Conservation (phyloP, 2,888 invertebrate species). For the Glomeris marginata region DNA sequence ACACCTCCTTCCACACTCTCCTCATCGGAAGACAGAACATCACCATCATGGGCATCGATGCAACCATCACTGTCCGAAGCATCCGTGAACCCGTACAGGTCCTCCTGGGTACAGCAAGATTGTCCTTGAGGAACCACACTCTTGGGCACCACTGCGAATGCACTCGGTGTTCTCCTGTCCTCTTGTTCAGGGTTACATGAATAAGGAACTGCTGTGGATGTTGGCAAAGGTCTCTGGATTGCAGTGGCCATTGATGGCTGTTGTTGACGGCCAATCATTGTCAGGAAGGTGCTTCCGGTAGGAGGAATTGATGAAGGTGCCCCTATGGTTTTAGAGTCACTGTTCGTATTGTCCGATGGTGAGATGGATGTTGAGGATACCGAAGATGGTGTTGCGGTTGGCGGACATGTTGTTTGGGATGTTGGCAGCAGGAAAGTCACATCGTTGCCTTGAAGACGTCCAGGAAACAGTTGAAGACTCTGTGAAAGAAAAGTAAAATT, state of each 20-base stretch:
- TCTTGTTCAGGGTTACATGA: too few relatives aligned
- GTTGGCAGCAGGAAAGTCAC: conserved; percentile 26
- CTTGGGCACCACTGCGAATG: conserved; percentile 3
- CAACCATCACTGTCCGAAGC: too few relatives aligned
- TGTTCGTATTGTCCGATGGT: background rate
- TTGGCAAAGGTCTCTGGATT: background rate
- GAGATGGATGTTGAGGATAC: background rate
- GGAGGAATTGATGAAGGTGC: background rate
- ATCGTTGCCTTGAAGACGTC: conserved; percentile 30
- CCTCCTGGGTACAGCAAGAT: too few relatives aligned
- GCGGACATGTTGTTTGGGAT: background rate
- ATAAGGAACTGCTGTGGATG: background rate
- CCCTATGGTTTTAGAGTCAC: background rate
- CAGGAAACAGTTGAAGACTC: conserved; percentile 24
- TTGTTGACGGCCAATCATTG: background rate
- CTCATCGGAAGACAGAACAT: too few relatives aligned
- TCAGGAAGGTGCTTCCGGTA: conserved; percentile 1
- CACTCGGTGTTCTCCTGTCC: conserved; percentile 5
- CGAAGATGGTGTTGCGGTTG: background rate
- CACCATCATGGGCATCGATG: too few relatives aligned
- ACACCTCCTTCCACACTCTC: too few relatives aligned
- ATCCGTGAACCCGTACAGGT: too few relatives aligned
- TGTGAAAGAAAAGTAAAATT: too few relatives aligned
- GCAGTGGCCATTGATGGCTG: background rate
- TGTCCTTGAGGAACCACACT: too few relatives aligned